Evolutionary conservation across 2,113 vertebrate genomes (phyloP), one percentile per base, ranked within the genome.

Genomic region (Cairina moschata): DNA sequence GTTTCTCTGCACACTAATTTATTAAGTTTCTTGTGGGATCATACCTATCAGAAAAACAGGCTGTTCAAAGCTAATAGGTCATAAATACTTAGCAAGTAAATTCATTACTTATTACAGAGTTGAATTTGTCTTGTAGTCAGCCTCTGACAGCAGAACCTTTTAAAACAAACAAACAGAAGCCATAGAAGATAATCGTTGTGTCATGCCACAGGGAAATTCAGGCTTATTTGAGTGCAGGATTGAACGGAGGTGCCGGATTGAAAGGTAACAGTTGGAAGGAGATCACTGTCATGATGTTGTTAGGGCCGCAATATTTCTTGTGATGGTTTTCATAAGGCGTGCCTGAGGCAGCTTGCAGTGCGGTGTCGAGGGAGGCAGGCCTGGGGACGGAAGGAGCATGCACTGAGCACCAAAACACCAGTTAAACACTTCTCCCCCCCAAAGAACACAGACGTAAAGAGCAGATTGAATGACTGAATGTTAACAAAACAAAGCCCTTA

Each of bases 401-500:
- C 25, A 25, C 32, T 2, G 2, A 62, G 44, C 62, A 25, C 56
- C 60, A 48, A 36, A 83, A 2, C 78, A 84, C 28, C 59, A 4
- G 66, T 23, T 71, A 67, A 69, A 3, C 17, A 4, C n/a, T 42
- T n/a, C 6, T 18, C 28, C 69, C 83, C 83, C 26, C 20, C 8
- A 26, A 58, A 86, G 88, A 96, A 34, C 69, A 71, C 42, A 25
- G 58, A 59, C 65, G 91, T 63, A 77, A 83, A 66, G 77, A 92
- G 89, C 83, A 80, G 88, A 94, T n/a, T 44, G 90, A 97, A 82
- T 94, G 91, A 97, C 73, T 88, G 92, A 83, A 93, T 85, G 93
- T 97, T 97, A 97, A 93, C 92, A 95, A 97, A 98, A 97, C 96
- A 98, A 96, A 95, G 91, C 79, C 91, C 96, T 97, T 83, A 91